phyloP scores from a whole-genome alignment of 2,888 invertebrate genomes.

The Euzetes globulus region DNA sequence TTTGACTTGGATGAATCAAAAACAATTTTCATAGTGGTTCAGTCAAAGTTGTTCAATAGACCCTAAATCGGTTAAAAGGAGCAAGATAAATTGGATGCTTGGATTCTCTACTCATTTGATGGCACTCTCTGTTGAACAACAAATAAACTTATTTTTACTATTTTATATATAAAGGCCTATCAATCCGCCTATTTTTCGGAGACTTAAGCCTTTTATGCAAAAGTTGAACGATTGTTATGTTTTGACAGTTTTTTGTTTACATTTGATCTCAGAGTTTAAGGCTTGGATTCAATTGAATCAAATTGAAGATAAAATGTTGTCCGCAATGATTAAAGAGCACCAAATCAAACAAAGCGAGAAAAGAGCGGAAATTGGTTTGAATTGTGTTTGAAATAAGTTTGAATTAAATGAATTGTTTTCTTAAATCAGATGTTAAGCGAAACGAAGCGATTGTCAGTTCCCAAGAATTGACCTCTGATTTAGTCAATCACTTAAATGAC shows the following conservation, averaged over 20 bases:
- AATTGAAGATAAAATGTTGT: slow-evolving; percentile 57
- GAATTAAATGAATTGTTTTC: slow-evolving; percentile 51
- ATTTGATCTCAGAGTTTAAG: neutral
- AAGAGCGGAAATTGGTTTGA: slow-evolving; percentile 56
- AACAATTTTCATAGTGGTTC: no score
- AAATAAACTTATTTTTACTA: no score
- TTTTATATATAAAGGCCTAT: no score
- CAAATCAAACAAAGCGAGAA: slow-evolving; percentile 68
- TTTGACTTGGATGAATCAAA: no score
- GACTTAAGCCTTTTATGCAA: neutral
- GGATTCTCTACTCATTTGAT: no score
- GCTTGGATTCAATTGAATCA: neutral
- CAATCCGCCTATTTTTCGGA: no score
- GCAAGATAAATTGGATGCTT: no score
- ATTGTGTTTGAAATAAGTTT: slow-evolving; percentile 29
- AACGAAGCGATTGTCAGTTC: slow-evolving; percentile 89
- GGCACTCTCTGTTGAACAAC: no score
- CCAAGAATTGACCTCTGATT: slow-evolving; percentile 80
- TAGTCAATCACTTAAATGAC: slow-evolving; percentile 95
- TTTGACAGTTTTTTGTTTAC: neutral
- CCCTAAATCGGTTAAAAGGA: no score
- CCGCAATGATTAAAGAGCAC: slow-evolving; percentile 77
- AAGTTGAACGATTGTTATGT: neutral
- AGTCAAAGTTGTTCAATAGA: no score
- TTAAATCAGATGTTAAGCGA: slow-evolving; percentile 61